A percentile compares a stretch with the other conserved stretches of the same genome.
These are phyloP conservation scores for Allolobophora icterica DNA, from an alignment of 2,888 invertebrate species.

Conservation along the genomic window DNA sequence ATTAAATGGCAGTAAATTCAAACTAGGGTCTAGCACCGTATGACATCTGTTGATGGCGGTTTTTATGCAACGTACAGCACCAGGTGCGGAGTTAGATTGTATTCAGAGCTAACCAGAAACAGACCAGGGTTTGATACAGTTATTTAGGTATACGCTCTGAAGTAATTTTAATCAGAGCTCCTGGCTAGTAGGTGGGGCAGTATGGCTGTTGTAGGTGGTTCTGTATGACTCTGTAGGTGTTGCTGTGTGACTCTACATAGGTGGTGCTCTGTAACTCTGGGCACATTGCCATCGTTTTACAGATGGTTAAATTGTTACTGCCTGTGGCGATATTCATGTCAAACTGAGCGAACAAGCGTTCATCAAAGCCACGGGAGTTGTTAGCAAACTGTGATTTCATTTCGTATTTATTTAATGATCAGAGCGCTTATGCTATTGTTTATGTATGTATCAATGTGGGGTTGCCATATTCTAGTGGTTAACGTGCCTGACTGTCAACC, in stretches of 20 bases:
- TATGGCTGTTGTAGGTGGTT: too few relatives aligned
- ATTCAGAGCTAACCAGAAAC: neutral
- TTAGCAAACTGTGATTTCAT: neutral
- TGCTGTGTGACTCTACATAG: neutral
- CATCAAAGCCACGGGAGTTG: constrained; percentile 1
- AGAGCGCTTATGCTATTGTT: neutral
- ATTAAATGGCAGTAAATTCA: neutral
- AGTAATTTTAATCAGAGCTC: neutral
- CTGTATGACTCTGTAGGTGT: neutral
- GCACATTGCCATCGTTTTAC: neutral
- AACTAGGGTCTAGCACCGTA: neutral
- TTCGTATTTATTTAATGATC: neutral
- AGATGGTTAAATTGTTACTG: neutral
- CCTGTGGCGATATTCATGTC: neutral
- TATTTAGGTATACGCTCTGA: neutral
- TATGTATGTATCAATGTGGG: neutral
- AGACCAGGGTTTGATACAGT: neutral
- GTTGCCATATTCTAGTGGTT: neutral
- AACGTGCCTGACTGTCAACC: neutral
- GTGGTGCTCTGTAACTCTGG: neutral
- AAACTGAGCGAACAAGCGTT: neutral
- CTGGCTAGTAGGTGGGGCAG: neutral
- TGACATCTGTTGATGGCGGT: neutral
- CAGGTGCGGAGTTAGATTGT: neutral
- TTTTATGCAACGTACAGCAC: neutral